Conservation (phyloP, 2,797 vertebrate genomes). For the Spinibarbus caldwelli region DNA sequence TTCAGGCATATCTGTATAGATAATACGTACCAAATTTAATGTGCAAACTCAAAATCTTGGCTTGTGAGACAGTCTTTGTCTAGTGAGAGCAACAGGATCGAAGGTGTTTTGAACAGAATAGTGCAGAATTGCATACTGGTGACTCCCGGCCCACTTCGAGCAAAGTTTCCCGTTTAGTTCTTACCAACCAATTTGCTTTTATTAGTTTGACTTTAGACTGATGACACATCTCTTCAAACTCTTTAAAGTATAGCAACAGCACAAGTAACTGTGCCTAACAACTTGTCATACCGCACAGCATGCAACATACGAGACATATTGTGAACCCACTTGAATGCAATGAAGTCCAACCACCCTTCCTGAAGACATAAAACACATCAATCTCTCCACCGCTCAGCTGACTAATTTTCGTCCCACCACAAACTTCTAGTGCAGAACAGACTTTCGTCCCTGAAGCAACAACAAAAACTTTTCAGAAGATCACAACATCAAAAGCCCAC, state of each 20-base stretch:
- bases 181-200: slow-evolving; percentile 18
- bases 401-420: slow-evolving; percentile 37
- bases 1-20: no score
- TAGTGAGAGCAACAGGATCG: neutral
- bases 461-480: slow-evolving; percentile 53
- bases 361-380: slow-evolving; percentile 40
- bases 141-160: neutral
- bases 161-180: neutral
- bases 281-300: slow-evolving; percentile 26
- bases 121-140: slow-evolving; percentile 11
- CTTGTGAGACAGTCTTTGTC: neutral
- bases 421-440: slow-evolving; percentile 39
- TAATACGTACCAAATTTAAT: neutral
- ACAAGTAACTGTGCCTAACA: slow-evolving; percentile 33
- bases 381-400: slow-evolving; percentile 34
- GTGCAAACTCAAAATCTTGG: neutral
- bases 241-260: slow-evolving; percentile 21
- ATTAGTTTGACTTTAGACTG: slow-evolving; percentile 16
- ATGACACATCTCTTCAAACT: slow-evolving; percentile 10
- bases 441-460: slow-evolving; percentile 46
- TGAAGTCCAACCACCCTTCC: slow-evolving; percentile 44
- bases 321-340: slow-evolving; percentile 47
- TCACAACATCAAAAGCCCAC: slow-evolving; percentile 52
- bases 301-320: slow-evolving; percentile 42
- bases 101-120: slow-evolving; percentile 1